Evolutionary conservation across 2,113 vertebrate species (phyloP).

Genomic region (Xenotilapia leptura): DNA sequence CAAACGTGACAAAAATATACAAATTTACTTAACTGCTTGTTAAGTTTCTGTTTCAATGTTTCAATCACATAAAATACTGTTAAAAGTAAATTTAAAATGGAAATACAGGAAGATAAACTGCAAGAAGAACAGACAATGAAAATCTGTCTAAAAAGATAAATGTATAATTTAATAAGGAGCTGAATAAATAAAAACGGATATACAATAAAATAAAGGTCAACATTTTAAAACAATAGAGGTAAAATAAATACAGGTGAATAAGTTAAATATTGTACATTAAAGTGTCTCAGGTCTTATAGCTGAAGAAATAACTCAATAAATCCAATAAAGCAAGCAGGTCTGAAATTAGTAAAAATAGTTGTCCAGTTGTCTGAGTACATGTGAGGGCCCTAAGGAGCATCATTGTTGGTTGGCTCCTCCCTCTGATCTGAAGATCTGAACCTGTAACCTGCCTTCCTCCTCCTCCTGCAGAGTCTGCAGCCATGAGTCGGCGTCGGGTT

Average conservation of each 20-base stretch:
- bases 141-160: neutral
- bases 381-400: neutral
- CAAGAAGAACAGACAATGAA: neutral
- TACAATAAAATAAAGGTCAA: neutral
- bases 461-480: neutral
- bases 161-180: neutral
- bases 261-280: neutral
- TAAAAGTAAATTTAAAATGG: neutral
- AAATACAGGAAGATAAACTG: neutral
- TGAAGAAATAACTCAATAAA: neutral
- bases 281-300: neutral
- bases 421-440: neutral
- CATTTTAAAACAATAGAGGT: neutral
- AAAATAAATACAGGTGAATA: neutral
- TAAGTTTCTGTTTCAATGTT: neutral
- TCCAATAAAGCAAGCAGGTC: neutral
- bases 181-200: neutral
- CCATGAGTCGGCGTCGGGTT: constrained; percentile 76
- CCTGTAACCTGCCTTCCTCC: neutral
- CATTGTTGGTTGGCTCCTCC: neutral
- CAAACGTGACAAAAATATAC: neutral
- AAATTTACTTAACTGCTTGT: neutral
- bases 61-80: neutral
- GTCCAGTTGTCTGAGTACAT: neutral
- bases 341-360: neutral